Evolutionary conservation across 2,888 invertebrate species (phyloP), one percentile per base, ranked within the genome.

Genomic region (Periphyllus acericola): DNA sequence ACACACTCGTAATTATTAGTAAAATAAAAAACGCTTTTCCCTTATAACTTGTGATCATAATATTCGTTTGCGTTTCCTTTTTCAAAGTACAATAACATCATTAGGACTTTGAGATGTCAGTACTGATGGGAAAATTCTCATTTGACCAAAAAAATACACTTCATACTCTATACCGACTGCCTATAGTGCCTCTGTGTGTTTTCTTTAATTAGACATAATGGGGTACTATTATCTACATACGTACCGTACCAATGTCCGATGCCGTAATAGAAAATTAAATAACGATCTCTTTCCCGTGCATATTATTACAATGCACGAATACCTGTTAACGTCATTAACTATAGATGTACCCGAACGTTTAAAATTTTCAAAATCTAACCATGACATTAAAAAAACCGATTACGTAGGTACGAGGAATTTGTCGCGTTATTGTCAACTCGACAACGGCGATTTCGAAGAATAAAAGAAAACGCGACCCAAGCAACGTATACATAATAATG

Each of bases 51-150:
- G 0, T 55, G 34, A 55, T 55, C 60, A 34, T 83, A 80, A 72
- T 72, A 82, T 80, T 36, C 36, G 60, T 83, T 29, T 21, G 29
- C 25, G 29, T 83, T 83, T 75, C 60, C 40, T 83, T 74, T 36
- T 83, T 60, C 29, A 14, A 83, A 83, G 40, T 75, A 83, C 75
- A 83, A 83, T 75, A 29, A 75, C 83, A 60, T 40, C 83, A 83
- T 83, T 83, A 83, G 9, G 74, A 74, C 55, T 74, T n/a, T 0
- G 74, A 75, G 60, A 83, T 40, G 60, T 83, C 60, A 36, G 34
- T 72, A 36, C n/a, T n/a, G 74, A 66, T 75, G 83, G 83, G 75
- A 75, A 83, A 75, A 83, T 75, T 75, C 29, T 75, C 29, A 36
- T 75, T 74, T n/a, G 17, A 52, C 55, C 8, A 74, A 74, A 55